These are phyloP conservation scores for Macrobrachium nipponense DNA, from an alignment of 1,140 invertebrate genomes.

Conservation along the genomic window DNA sequence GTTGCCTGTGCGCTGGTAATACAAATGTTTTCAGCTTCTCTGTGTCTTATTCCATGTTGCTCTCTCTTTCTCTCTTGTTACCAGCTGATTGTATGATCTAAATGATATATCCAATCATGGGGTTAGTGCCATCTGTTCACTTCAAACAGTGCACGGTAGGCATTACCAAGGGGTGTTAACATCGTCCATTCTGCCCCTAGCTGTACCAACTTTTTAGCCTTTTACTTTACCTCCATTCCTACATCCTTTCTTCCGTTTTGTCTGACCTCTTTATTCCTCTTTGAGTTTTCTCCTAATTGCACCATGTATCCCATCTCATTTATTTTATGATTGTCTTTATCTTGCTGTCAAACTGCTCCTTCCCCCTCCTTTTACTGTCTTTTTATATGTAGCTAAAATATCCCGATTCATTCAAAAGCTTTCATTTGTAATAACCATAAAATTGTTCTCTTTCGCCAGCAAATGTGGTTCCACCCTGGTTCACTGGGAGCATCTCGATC, in stretches of 20 bases:
- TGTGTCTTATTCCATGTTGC: too few species aligned
- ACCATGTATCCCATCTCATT: too few species aligned
- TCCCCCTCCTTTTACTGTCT: background rate
- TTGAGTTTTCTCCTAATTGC: background rate
- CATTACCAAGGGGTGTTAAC: too few species aligned
- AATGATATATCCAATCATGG: too few species aligned
- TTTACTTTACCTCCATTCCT: background rate
- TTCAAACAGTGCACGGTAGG: too few species aligned
- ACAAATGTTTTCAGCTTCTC: too few species aligned
- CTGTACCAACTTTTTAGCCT: background rate
- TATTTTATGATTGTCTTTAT: background rate
- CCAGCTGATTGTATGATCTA: too few species aligned
- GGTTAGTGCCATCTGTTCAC: too few species aligned
- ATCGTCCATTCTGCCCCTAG: too few species aligned
- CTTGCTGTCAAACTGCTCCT: background rate
- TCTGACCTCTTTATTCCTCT: background rate
- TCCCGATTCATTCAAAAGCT: background rate
- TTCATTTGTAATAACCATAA: too few species aligned
- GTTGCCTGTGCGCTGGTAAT: too few species aligned
- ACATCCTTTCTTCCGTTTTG: background rate
- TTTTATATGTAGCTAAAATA: background rate
- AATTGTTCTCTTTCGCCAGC: background rate
- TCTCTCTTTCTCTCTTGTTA: too few species aligned
- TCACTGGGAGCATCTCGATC: conserved; percentile 91
- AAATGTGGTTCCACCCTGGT: conserved; percentile 73